phyloP scores from a whole-genome alignment of 1,140 invertebrate genomes.

The Macrobrachium nipponense region DNA sequence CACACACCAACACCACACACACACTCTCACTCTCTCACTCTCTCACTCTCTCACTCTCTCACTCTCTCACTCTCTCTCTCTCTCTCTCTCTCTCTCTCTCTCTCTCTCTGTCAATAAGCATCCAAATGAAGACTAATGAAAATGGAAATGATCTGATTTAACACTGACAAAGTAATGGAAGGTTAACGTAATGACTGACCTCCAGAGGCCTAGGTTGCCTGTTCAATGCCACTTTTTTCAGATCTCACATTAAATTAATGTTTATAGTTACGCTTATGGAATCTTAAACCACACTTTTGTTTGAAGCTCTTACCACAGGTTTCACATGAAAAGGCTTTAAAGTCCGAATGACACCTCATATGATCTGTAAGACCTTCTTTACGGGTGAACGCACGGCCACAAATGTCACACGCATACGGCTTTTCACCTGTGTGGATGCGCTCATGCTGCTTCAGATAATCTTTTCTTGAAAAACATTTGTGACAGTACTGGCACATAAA shows the following conservation, averaged over 20 bases:
- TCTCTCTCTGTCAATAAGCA: too few relatives aligned
- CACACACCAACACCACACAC: too few relatives aligned
- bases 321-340: constrained; percentile 63
- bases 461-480: constrained; percentile 64
- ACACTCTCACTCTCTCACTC: too few relatives aligned
- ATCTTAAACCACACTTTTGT: constrained; percentile 63
- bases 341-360: constrained; percentile 64
- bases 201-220: background rate
- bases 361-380: constrained; percentile 64
- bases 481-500: constrained; percentile 64
- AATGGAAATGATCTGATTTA: too few relatives aligned
- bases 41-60: too few relatives aligned
- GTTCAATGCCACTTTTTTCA: background rate
- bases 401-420: constrained; percentile 62
- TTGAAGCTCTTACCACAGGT: constrained; percentile 63
- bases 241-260: constrained; percentile 43
- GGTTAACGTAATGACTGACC: background rate
- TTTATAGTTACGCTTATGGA: constrained; percentile 64
- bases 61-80: too few relatives aligned
- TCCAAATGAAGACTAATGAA: too few relatives aligned
- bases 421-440: constrained; percentile 64
- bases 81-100: too few relatives aligned
- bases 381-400: constrained; percentile 62
- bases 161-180: background rate
- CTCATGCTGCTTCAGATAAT: constrained; percentile 65